Percentiles rank a stretch among this genome's conserved stretches.
Conservation (phyloP, 2,113 vertebrate genomes). For the Globicephala melas region DNA sequence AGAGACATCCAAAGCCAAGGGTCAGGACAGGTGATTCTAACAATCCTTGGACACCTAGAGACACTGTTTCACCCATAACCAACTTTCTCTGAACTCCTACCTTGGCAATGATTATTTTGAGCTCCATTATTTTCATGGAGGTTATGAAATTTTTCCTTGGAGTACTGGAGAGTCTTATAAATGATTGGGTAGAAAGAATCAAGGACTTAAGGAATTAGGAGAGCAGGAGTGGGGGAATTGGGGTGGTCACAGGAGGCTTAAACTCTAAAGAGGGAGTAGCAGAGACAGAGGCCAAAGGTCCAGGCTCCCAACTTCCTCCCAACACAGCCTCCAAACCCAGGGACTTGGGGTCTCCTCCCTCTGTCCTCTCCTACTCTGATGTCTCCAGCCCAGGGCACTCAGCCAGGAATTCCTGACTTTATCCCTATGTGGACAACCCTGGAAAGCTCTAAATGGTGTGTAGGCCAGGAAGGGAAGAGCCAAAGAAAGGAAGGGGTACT, state of each 20-base stretch:
- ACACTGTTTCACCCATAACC: not conserved
- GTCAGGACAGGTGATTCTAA: not conserved
- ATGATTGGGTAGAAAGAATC: not conserved
- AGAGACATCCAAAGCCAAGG: not conserved
- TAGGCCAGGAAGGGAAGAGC: not conserved
- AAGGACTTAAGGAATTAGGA: not conserved
- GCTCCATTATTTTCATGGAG: conserved; percentile 8
- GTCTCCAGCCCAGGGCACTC: not conserved
- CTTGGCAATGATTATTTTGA: not conserved
- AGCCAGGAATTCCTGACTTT: conserved; percentile 9
- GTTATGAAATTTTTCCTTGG: not conserved
- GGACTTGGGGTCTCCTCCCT: not conserved
- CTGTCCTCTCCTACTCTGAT: not conserved
- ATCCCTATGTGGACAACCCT: not conserved
- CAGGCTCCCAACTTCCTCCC: not conserved
- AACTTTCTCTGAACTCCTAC: not conserved
- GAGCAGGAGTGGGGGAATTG: not conserved
- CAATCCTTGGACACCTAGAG: not conserved
- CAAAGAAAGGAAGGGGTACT: not conserved
- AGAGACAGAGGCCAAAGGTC: conserved; percentile 21
- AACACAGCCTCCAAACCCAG: not conserved
- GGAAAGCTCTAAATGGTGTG: not conserved
- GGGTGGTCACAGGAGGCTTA: not conserved
- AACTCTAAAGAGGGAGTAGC: not conserved
- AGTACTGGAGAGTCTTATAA: not conserved